Percentiles rank a stretch among this genome's conserved stretches.
These are phyloP conservation scores for Passer montanus DNA, from an alignment of 2,113 vertebrate genomes.

Conservation along the genomic window DNA sequence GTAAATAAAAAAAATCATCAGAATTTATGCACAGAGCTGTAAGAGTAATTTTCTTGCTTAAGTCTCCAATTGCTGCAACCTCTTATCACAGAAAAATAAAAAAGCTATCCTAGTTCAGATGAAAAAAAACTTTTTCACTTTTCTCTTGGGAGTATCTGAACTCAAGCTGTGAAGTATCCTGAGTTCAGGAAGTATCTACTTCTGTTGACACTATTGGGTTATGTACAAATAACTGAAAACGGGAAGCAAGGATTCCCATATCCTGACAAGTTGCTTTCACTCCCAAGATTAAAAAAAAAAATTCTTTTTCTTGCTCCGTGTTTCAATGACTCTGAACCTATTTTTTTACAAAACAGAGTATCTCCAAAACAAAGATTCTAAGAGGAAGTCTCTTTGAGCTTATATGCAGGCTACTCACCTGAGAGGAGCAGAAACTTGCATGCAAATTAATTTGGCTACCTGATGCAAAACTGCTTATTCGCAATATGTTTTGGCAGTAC, in stretches of 20 bases:
- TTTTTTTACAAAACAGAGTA: background rate
- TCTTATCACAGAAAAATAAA: background rate
- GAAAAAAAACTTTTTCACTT: background rate
- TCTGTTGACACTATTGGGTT: background rate
- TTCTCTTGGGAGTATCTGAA: background rate
- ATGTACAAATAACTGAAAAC: background rate
- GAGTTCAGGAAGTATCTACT: background rate
- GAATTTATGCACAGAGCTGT: slow-evolving; percentile 52
- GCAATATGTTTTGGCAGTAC: background rate
- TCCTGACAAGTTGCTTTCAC: background rate
- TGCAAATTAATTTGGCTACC: background rate
- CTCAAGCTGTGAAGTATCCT: background rate
- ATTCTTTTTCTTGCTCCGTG: background rate
- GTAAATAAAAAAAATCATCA: slow-evolving; percentile 53
- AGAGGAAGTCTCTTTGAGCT: background rate
- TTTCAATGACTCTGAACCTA: background rate
- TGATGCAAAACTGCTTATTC: background rate
- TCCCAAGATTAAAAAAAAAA: background rate
- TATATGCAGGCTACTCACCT: background rate
- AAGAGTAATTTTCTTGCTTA: background rate
- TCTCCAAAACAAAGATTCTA: background rate
- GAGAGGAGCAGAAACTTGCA: background rate
- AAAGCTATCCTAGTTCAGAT: background rate
- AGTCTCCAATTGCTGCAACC: background rate
- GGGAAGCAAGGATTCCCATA: background rate